Evolutionary conservation across 2,888 invertebrate species (phyloP), one percentile per base, ranked within the genome.

Genomic region (Eucriotettix oculatus): DNA sequence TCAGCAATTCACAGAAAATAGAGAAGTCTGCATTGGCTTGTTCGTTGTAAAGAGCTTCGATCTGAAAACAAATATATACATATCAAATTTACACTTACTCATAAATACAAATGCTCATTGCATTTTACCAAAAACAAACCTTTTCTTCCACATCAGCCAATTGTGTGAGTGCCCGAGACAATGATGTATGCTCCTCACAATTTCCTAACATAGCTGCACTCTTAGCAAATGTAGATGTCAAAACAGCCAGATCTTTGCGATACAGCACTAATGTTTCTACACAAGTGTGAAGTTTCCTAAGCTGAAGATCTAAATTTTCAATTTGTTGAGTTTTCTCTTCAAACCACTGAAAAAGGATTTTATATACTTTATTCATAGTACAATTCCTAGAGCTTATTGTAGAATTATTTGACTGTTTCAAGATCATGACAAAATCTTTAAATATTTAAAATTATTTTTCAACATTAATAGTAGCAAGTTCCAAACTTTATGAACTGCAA

Each of bases 21-120:
- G 86, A 94, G 72, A 93, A 91, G 74, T 99, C 99, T 0, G 91
- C 89, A 71, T 95, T 94, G 1, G 93, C 90, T 74, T 99, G 97
- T 66, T 94, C 92, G 64, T 86, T 79, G 69, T 96, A 87, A 59
- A 97, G 76, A 57, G 86, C 81, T 74, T 95, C 93, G 41, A 94
- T 84, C 82, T 90, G 65, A 12, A 66, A 66, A 48, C 48, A 48
- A 5, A 5, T 10, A 14, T 44, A 44, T 14, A 48, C 5, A 48
- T 12, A 14, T 14, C 9, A 48, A 48, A 12, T n/a, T 2, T 12
- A 48, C 5, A 48, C 14, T n/a, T 48, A 14, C n/a, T 14, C 12
- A 48, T 48, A 48, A 48, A 48, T 48, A 48, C 12, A 12, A 48
- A 48, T 14, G 48, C 48, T 14, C 5, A 11, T 9, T 48, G 14